A percentile compares a stretch with the other conserved stretches of the same genome.
Conservation (phyloP, 2,113 vertebrate genomes). For the Oophaga pumilio region DNA sequence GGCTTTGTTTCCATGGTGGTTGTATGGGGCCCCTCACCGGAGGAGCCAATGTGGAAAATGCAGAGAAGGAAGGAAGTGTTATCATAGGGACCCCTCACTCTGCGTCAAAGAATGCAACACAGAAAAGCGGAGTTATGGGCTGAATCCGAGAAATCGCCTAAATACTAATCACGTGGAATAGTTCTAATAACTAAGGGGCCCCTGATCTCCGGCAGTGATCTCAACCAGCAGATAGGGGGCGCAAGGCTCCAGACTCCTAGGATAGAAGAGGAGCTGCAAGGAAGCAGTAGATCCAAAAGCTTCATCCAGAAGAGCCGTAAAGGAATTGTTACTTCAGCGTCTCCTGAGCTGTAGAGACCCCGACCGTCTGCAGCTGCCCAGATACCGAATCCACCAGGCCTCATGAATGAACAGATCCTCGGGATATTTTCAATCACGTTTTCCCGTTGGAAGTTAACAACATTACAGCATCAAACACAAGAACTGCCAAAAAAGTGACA, state of each 20-base stretch:
- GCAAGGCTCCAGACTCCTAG: background rate
- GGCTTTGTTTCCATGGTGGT: background rate
- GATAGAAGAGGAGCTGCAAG: background rate
- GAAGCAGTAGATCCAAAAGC: too few species aligned
- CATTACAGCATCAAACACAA: background rate
- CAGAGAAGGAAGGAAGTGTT: background rate
- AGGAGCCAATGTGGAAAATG: background rate
- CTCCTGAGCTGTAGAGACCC: background rate
- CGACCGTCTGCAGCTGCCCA: background rate
- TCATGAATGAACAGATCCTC: background rate
- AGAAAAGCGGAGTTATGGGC: background rate
- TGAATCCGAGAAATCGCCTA: background rate
- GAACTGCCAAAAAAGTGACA: background rate
- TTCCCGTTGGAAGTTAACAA: background rate
- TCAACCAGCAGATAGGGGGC: background rate
- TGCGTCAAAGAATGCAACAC: background rate
- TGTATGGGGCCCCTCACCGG: background rate
- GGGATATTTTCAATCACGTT: background rate
- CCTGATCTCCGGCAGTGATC: background rate
- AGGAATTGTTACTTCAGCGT: background rate
- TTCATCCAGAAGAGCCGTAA: background rate
- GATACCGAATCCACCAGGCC: background rate
- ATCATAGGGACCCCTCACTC: background rate
- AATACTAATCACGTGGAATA: background rate
- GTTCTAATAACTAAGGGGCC: background rate